phyloP scores from a whole-genome alignment of 2,888 invertebrate species.

The Diarsia rubi region DNA sequence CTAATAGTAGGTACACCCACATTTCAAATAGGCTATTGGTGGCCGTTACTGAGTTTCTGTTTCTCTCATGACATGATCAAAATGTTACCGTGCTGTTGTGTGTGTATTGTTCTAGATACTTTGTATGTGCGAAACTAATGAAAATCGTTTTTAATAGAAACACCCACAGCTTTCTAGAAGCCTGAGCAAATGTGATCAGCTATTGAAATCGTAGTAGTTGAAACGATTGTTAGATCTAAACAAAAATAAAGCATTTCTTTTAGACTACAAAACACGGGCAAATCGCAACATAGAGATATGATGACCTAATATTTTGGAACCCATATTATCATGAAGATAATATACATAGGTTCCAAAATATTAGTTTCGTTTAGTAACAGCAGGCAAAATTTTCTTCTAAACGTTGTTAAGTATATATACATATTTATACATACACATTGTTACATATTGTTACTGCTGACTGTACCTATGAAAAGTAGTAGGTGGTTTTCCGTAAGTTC shows the following conservation, averaged over 20 bases:
- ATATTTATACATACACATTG: too few species aligned
- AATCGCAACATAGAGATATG: too few species aligned
- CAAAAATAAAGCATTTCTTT: background rate
- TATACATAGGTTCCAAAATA: too few species aligned
- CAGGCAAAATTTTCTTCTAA: too few species aligned
- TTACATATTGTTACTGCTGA: too few species aligned
- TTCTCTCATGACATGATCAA: background rate
- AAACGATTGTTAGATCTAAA: background rate
- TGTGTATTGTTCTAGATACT: background rate
- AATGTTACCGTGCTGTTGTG: background rate
- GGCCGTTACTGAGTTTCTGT: background rate
- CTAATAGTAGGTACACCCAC: background rate
- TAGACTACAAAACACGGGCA: background rate
- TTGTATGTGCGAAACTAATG: background rate
- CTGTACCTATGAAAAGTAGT: background rate
- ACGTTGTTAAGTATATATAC: too few species aligned
- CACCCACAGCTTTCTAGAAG: background rate
- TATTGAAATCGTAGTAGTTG: background rate
- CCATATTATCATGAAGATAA: too few species aligned
- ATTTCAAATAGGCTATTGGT: background rate
- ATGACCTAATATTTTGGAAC: too few species aligned
- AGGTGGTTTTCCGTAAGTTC: background rate
- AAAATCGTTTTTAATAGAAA: background rate
- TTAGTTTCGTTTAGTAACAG: too few species aligned
- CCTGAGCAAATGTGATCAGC: background rate